Evolutionary conservation across 2,888 invertebrate species (phyloP), one percentile per base, ranked within the genome.

Genomic region (Torymus aiolomorphi): DNA sequence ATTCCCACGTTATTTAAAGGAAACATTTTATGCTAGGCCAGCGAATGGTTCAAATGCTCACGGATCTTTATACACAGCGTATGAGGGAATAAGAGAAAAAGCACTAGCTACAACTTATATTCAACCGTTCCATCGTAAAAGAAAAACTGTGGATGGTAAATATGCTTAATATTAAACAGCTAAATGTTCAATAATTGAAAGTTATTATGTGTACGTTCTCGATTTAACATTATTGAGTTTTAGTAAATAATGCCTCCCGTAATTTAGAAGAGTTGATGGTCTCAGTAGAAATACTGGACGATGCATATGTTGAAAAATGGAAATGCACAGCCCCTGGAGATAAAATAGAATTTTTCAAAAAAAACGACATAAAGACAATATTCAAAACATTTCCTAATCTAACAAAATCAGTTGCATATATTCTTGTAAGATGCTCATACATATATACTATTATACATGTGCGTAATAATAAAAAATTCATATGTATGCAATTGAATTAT

Each of bases 331-430:
- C 3, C 14, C 14, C n/a, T 56, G 12, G 3, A 14, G 56, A 56
- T 14, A 56, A n/a, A 56, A 56, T 56, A 14, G n/a, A 56, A 14
- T 56, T 56, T n/a, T 56, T 56, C n/a, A n/a, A 56, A 56, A 56
- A 56, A 56, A 56, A 56, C n/a, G n/a, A 56, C 14, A 13, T 13
- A 14, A 56, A 13, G 12, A 56, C 14, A 13, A 56, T 56, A 13
- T 56, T 56, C 10, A n/a, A 56, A n/a, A 56, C 56, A n/a, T 56
- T 56, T 56, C 56, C 56, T 56, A n/a, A 11, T 56, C n/a, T 56
- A 3, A 3, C 56, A 56, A 56, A 56, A 14, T n/a, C 56, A 56
- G 12, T n/a, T 56, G 56, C 13, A 56, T 56, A 56, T 56, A n/a
- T 56, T 56, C 56, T 56, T 14, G 56, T 56, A 56, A 56, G 56